A percentile compares a stretch with the other conserved stretches of the same genome.
Conservation (phyloP, 2,888 invertebrate genomes). For the Eudemis profundana region DNA sequence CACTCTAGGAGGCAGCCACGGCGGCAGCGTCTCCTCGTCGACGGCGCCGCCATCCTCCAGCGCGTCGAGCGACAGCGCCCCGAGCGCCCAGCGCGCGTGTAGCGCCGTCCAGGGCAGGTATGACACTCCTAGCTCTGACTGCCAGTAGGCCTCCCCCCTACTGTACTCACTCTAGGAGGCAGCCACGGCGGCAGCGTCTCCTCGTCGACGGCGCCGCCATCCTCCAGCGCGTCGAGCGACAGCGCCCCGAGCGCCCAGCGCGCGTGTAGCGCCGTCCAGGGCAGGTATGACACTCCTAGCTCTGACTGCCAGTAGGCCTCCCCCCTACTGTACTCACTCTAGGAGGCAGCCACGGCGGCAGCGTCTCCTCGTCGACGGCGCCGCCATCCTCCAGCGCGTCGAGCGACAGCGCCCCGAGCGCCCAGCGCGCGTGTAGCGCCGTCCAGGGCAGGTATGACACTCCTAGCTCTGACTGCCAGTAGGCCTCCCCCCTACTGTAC, state of each 20-base stretch:
- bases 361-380: constrained; percentile 96
- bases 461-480: constrained; percentile 82
- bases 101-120: too few species aligned
- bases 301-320: constrained; percentile 99
- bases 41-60: too few species aligned
- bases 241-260: constrained; percentile 90
- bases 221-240: constrained; percentile 93
- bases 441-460: constrained; percentile 67
- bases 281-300: constrained; percentile 96
- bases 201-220: constrained; percentile 97
- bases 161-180: too few species aligned
- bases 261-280: constrained; percentile 92
- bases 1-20: too few species aligned
- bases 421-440: background rate
- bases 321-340: constrained; percentile 95
- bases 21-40: too few species aligned
- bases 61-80: too few species aligned
- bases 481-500: background rate
- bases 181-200: constrained; percentile 95
- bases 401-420: constrained; percentile 85
- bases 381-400: constrained; percentile 95
- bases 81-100: too few species aligned
- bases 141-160: too few species aligned
- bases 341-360: constrained; percentile 91
- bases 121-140: too few species aligned